A percentile compares a stretch with the other conserved stretches of the same genome.
Evolutionary conservation across 2,888 invertebrate genomes (phyloP).

Genomic region (Cyaniris semiargus): DNA sequence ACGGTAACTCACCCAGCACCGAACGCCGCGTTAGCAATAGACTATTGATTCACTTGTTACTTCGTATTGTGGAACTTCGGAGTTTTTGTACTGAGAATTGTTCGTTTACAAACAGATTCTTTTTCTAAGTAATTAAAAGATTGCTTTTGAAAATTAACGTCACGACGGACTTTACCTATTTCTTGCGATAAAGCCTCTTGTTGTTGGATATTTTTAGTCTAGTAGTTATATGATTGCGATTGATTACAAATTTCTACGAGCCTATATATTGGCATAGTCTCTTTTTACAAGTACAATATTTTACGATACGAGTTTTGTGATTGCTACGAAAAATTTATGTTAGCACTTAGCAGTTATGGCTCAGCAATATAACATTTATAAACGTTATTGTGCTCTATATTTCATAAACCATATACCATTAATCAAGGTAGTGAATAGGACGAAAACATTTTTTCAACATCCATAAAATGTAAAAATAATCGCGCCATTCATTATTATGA

Average conservation of each 20-base stretch:
- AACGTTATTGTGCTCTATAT: background rate
- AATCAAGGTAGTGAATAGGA: conserved; percentile 5
- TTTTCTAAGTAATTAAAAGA: no score
- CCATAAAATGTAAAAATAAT: conserved; percentile 58
- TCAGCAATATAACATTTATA: background rate
- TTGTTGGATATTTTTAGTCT: background rate
- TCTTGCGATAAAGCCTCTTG: no score
- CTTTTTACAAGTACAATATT: background rate
- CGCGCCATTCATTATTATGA: conserved; percentile 75
- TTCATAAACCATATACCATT: background rate
- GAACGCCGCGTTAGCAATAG: conserved; percentile 28
- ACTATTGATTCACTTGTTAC: conserved; percentile 19
- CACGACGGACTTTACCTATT: no score
- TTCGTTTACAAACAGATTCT: background rate
- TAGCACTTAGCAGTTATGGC: background rate
- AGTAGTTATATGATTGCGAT: background rate
- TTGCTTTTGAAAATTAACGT: no score
- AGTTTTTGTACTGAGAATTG: background rate
- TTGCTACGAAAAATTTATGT: background rate
- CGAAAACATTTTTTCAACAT: conserved; percentile 37
- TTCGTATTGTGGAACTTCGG: background rate
- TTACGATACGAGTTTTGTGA: background rate
- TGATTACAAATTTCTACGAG: background rate
- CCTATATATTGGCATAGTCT: background rate
- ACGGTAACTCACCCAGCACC: conserved; percentile 34